Conservation (phyloP, 2,888 invertebrate genomes). For the Diarsia brunnea region DNA sequence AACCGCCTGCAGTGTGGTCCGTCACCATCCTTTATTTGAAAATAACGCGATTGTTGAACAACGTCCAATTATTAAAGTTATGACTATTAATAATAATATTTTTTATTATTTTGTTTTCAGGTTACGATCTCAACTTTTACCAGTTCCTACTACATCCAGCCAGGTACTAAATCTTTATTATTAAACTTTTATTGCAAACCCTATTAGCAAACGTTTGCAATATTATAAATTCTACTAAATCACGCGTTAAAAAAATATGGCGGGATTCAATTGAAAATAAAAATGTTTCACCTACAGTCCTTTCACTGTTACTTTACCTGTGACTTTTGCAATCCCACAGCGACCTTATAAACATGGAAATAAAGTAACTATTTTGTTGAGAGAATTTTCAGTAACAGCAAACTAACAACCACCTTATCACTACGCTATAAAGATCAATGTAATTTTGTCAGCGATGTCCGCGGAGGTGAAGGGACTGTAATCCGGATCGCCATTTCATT, state of each 20-base stretch:
- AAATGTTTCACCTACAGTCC: background rate
- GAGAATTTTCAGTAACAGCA: background rate
- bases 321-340: background rate
- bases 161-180: conserved; percentile 15
- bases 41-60: background rate
- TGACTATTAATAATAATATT: conserved; percentile 13
- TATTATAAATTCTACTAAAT: too few species aligned
- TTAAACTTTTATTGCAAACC: background rate
- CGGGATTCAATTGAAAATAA: background rate
- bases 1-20: background rate
- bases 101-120: conserved; percentile 50
- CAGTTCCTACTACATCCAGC: background rate
- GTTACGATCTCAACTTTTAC: conserved; percentile 18
- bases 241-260: background rate
- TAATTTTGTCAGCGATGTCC: background rate
- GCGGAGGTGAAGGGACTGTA: background rate
- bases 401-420: background rate
- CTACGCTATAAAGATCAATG: background rate
- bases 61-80: background rate
- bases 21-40: background rate
- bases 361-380: background rate
- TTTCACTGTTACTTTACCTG: background rate
- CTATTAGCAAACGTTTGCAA: background rate
- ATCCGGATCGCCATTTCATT: conserved; percentile 15
- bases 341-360: fast-evolving